These are phyloP conservation scores for Octomys mimax DNA, from an alignment of 2,797 vertebrate species.

Conservation along the genomic window DNA sequence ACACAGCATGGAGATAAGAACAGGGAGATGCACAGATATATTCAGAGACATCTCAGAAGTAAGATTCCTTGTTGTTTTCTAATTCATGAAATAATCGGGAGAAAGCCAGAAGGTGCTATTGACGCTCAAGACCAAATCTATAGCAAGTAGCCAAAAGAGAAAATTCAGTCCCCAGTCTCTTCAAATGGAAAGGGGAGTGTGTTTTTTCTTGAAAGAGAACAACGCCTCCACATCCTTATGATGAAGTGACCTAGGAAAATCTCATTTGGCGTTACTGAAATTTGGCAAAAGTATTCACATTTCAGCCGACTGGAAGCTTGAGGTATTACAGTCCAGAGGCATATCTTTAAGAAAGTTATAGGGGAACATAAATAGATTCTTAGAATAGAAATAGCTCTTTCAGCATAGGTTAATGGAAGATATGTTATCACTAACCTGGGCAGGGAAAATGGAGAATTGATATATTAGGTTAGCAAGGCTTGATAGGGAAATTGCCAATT, in stretches of 20 bases:
- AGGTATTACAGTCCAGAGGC: conserved; percentile 71
- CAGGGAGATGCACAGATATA: neutral
- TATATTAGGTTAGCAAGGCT: conserved; percentile 70
- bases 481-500: conserved; percentile 74
- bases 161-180: neutral
- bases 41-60: neutral
- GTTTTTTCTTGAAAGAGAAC: neutral
- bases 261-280: conserved; percentile 33
- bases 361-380: conserved; percentile 78
- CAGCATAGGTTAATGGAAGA: conserved; percentile 80
- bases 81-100: neutral
- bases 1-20: neutral
- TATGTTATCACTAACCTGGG: conserved; percentile 75
- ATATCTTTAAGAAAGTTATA: conserved; percentile 79
- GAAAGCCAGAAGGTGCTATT: neutral
- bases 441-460: conserved; percentile 72
- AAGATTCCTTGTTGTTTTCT: conserved; percentile 5
- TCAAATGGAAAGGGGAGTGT: neutral
- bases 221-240: neutral
- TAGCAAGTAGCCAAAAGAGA: neutral
- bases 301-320: conserved; percentile 65
- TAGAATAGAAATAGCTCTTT: conserved; percentile 78
- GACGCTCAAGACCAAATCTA: conserved; percentile 2
- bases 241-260: conserved; percentile 53
- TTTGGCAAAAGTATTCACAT: conserved; percentile 70